Evolutionary conservation across 2,888 invertebrate species (phyloP), one percentile per base, ranked within the genome.

Genomic region (Brenthis daphne): DNA sequence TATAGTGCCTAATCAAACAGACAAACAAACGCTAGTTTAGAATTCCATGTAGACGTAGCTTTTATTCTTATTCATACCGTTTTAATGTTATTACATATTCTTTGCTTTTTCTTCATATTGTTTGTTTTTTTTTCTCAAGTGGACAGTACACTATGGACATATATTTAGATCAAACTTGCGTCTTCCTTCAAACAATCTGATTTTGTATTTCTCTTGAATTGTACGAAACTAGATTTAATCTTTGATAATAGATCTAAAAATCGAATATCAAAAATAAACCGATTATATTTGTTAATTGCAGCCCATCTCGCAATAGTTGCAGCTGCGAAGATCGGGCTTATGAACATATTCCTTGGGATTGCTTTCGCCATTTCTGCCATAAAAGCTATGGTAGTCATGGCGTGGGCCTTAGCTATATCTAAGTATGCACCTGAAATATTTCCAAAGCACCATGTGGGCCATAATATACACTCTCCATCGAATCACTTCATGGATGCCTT

Each of bases 281-380:
- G 5, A 47, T 54, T 16, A n/a, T 54, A 82, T 20, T 82, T 79
- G 77, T 89, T 85, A 90, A 87, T 91, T 91, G 68, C 92, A 92
- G 92, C 86, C 79, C 83, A 91, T 75, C 81, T 91, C 69, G 85
- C 83, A 71, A 85, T 90, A 69, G 64, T 88, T 68, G 72, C 88
- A 69, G 89, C 87, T 64, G 86, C 85, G 50, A 89, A 89, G 83
- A 81, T 87, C 70, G 92, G 90, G 51, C 82, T 92, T 33, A 81
- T 80, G 81, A 92, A 91, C 82, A 82, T 91, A 65, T 74, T 85
- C 67, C 71, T 90, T 73, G 90, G 83, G 67, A 88, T 90, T 71
- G 87, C 80, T 1, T 67, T 87, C 6, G 79, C 86, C 6, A 71
- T 90, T 55, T 84, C 83, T 8, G 78, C 78, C 48, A 77, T 92